Conservation (phyloP, 2,888 invertebrate genomes). For the Epinotia ramella region DNA sequence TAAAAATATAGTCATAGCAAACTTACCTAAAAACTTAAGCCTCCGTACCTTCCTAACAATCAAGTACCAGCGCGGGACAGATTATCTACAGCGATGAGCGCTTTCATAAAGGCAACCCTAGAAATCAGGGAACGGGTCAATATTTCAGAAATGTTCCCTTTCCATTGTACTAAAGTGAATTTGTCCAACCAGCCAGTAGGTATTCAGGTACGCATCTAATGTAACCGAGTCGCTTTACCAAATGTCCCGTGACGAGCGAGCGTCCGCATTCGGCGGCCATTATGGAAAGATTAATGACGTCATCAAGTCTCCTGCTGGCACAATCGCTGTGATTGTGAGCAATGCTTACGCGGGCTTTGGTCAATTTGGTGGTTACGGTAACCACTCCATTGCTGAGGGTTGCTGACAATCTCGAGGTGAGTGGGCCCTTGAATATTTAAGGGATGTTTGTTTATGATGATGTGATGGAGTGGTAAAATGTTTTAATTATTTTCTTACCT, state of each 20-base stretch:
- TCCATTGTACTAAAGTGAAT: slow-evolving; percentile 31
- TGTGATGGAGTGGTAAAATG: background rate
- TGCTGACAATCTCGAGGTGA: slow-evolving; percentile 35
- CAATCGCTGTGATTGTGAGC: slow-evolving; percentile 60
- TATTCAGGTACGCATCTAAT: slow-evolving; percentile 53
- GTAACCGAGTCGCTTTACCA: slow-evolving; percentile 58
- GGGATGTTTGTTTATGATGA: background rate
- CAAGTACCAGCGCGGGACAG: background rate
- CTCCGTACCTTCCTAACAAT: background rate
- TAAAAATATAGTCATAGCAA: too few relatives aligned
- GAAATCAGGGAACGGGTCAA: slow-evolving; percentile 6
- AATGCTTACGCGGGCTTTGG: slow-evolving; percentile 41
- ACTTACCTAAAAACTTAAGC: background rate
- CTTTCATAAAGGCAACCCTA: slow-evolving; percentile 16
- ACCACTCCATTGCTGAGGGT: slow-evolving; percentile 34
- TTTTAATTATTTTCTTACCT: too few relatives aligned
- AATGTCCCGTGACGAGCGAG: slow-evolving; percentile 70
- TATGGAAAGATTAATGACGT: slow-evolving; percentile 78
- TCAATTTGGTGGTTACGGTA: slow-evolving; percentile 44
- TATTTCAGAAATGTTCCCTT: slow-evolving; percentile 21
- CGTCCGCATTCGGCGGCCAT: slow-evolving; percentile 69
- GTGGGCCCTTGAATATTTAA: slow-evolving; percentile 24
- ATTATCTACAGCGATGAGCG: slow-evolving; percentile 11
- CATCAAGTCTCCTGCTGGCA: slow-evolving; percentile 68
- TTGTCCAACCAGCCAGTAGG: slow-evolving; percentile 38